Evolutionary conservation across 2,888 invertebrate species (phyloP), one percentile per base, ranked within the genome.

Genomic region (Anthrax anthrax): DNA sequence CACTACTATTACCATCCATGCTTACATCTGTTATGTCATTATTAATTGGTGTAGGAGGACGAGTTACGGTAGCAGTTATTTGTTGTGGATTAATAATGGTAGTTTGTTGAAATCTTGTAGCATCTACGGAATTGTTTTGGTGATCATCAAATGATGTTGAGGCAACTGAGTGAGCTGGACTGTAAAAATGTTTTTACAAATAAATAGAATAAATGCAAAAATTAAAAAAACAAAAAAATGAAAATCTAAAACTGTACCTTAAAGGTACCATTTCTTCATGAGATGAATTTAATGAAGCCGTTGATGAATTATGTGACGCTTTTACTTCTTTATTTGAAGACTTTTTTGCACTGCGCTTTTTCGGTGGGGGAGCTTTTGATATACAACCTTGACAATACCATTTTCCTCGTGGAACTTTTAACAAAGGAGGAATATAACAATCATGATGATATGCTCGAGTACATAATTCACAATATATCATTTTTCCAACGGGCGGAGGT

Each of bases 341-440:
- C 52, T 78, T 78, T 58, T 72, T 75, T 51, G 74, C 70, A 57
- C 74, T 74, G 32, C 78, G 71, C 52, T 79, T 80, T 59, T 78
- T 81, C 60, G 80, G 80, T 41, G 78, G 76, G 51, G 88, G 88
- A 56, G 88, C 87, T 58, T 88, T 88, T 27, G 84, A 77, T 53
- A 85, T 77, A 69, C 92, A 92, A 53, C 85, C 84, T 16, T 83
- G 77, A 68, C 94, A 94, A 66, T 87, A 87, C 89, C 89, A 90
- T 60, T 84, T 87, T 59, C 84, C 88, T 55, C 81, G 77, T 4
- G 89, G 89, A 61, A 80, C 80, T 74, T 85, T 85, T 57, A 78
- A 71, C 60, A 90, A 70, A 37, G 87, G 85, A 37, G 94, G 94
- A 64, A 86, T 85, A 60, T 92, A 81, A 65, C 96, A 96, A 68